Conservation (phyloP, 2,888 invertebrate genomes). For the Hipparchia sbordonii region DNA sequence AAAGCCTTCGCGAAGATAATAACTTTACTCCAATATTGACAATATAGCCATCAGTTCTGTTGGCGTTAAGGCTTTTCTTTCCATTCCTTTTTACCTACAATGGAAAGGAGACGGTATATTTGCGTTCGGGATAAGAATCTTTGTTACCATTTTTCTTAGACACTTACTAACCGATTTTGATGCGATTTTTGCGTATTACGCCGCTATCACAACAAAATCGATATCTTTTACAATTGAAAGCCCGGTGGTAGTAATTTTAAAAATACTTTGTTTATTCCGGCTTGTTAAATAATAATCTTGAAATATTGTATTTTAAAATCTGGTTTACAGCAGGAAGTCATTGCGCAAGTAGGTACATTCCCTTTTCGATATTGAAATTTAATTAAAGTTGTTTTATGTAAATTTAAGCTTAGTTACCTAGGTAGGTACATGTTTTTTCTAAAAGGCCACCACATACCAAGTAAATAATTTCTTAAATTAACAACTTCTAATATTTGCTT, state of each 20-base stretch:
- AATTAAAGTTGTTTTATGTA: background rate
- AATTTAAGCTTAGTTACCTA: background rate
- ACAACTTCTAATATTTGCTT: background rate
- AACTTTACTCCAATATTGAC: slow-evolving; percentile 2
- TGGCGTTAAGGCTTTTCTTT: background rate
- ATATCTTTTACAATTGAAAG: no score
- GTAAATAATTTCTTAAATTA: background rate
- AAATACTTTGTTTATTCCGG: background rate
- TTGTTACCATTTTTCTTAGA: no score
- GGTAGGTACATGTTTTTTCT: background rate
- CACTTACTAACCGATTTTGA: no score
- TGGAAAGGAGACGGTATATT: background rate
- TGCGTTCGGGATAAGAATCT: no score
- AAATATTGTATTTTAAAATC: background rate
- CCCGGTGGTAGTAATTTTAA: no score
- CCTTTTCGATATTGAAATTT: background rate
- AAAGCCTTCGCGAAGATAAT: slow-evolving; percentile 15
- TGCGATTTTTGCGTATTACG: no score
- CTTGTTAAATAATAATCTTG: background rate
- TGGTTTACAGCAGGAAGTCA: background rate
- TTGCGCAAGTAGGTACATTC: background rate
- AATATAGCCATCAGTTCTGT: background rate
- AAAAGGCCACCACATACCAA: background rate
- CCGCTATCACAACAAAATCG: no score
- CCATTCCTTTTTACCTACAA: background rate